Evolutionary conservation across 2,888 invertebrate genomes (phyloP).

Genomic region (Atrina japonica): DNA sequence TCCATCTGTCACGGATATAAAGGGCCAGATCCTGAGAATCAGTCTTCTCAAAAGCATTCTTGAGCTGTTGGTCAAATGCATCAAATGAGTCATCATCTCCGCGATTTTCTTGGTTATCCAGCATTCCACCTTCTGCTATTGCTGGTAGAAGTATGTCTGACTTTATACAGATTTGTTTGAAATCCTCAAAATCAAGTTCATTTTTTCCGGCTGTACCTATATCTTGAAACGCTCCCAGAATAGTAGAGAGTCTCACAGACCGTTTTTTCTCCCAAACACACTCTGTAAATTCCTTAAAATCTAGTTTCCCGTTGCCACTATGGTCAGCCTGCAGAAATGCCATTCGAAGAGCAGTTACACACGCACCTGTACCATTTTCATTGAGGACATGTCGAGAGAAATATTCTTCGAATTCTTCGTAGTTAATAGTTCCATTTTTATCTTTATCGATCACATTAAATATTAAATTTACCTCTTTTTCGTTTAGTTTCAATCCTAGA

Average conservation of each 20-base stretch:
- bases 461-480: conserved; percentile 40
- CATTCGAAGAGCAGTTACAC: conserved; percentile 32
- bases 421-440: conserved; percentile 28
- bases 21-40: conserved; percentile 39
- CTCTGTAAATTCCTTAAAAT: conserved; percentile 53
- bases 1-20: conserved; percentile 48
- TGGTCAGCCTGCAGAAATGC: conserved; percentile 52
- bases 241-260: conserved; percentile 24
- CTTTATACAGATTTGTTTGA: conserved; percentile 36
- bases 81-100: conserved; percentile 11
- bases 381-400: conserved; percentile 44
- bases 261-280: conserved; percentile 42
- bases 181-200: conserved; percentile 42
- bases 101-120: background rate
- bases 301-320: conserved; percentile 45
- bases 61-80: conserved; percentile 28
- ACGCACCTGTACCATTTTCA: conserved; percentile 21
- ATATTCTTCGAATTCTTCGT: conserved; percentile 49
- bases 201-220: conserved; percentile 36
- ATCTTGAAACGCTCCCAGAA: conserved; percentile 42
- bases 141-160: no score
- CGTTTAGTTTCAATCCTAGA: conserved; percentile 42
- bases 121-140: no score
- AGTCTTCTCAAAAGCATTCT: conserved; percentile 27
- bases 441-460: conserved; percentile 42